Evolutionary conservation across 2,797 vertebrate genomes (phyloP).

Genomic region (Pseudopleuronectes americanus): DNA sequence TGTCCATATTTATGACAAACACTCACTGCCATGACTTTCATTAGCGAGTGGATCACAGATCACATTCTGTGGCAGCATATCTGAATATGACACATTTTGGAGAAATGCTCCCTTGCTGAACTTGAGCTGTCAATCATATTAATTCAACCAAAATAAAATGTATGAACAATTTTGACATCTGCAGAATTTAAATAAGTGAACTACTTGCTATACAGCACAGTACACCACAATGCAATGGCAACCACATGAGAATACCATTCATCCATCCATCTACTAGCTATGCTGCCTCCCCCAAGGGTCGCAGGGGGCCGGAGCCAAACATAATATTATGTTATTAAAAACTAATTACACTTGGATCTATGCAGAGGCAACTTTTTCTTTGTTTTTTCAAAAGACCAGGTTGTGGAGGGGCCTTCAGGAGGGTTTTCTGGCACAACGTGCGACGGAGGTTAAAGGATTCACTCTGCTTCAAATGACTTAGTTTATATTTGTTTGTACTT

Average conservation of each 20-base stretch:
- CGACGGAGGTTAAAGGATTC: background rate
- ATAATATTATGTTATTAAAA: background rate
- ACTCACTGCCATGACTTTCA: conserved; percentile 4
- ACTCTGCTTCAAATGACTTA: background rate
- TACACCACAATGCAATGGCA: too few relatives aligned
- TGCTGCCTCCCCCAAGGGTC: background rate
- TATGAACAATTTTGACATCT: too few relatives aligned
- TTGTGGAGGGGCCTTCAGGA: background rate
- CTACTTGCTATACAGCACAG: too few relatives aligned
- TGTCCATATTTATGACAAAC: conserved; percentile 20
- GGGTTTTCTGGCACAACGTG: background rate
- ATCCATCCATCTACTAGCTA: background rate
- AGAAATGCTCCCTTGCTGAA: too few relatives aligned
- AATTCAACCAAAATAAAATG: too few relatives aligned
- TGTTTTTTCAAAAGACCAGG: background rate
- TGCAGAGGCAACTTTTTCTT: background rate
- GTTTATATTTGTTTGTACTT: conserved; percentile 2
- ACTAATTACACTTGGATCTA: background rate
- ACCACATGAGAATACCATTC: too few relatives aligned
- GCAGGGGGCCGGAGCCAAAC: background rate
- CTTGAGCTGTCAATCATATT: too few relatives aligned
- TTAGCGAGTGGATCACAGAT: conserved; percentile 3
- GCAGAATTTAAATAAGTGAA: too few relatives aligned
- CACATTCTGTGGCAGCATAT: too few relatives aligned
- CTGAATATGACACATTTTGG: too few relatives aligned